Percentiles rank a stretch among this genome's conserved stretches.
Evolutionary conservation across 2,888 invertebrate species (phyloP).

Genomic region (Onchidella celtica): DNA sequence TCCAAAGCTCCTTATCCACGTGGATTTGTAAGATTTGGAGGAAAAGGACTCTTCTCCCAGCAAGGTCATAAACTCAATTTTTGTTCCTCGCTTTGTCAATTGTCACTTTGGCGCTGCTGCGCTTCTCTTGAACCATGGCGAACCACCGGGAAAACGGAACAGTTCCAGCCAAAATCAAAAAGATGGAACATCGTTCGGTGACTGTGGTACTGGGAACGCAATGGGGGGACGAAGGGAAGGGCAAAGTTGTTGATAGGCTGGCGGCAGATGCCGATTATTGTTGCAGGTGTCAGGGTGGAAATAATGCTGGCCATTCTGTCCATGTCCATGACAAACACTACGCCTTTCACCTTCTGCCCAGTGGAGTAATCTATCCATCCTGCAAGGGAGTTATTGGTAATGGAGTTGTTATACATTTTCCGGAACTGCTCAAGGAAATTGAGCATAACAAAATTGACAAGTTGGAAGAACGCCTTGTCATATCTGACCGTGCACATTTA

Average conservation of each 20-base stretch:
- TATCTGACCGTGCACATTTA: constrained; percentile 95
- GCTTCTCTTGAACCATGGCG: constrained; percentile 17
- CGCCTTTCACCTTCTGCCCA: constrained; percentile 98
- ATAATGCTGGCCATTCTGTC: constrained; percentile 99
- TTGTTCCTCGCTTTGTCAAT: too few relatives aligned
- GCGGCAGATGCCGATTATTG: constrained; percentile 94
- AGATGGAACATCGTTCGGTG: constrained; percentile 81
- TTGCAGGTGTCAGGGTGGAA: constrained; percentile 99
- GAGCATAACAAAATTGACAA: constrained; percentile 92
- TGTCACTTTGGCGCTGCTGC: too few relatives aligned
- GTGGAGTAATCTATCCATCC: constrained; percentile 95
- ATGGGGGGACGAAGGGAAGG: constrained; percentile 99
- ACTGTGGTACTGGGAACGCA: constrained; percentile 98
- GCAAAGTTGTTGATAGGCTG: constrained; percentile 98
- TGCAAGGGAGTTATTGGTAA: constrained; percentile 94
- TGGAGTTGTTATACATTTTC: constrained; percentile 98
- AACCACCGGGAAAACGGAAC: constrained; percentile 57
- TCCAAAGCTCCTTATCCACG: too few relatives aligned
- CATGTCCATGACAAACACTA: constrained; percentile 96
- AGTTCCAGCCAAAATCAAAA: constrained; percentile 58
- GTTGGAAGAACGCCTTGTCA: constrained; percentile 91
- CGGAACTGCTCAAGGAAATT: constrained; percentile 96
- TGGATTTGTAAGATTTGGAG: too few relatives aligned
- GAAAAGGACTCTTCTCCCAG: too few relatives aligned
- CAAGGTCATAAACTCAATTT: too few relatives aligned